Percentiles rank a stretch among this genome's conserved stretches.
Conservation (phyloP, 2,797 vertebrate genomes). For the Monodelphis domestica region DNA sequence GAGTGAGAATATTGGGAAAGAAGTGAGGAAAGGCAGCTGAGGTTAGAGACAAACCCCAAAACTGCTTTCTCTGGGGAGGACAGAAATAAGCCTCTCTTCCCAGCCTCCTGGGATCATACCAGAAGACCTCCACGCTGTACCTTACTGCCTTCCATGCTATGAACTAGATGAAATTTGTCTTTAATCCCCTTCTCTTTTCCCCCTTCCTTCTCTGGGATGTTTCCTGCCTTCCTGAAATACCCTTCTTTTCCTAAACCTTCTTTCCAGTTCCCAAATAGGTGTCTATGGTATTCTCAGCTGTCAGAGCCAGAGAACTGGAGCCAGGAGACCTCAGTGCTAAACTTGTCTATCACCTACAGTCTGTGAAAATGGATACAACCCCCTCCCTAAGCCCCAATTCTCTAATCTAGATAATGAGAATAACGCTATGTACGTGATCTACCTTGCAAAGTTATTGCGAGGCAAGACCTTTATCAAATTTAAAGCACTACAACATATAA, state of each 20-base stretch:
- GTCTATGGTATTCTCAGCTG: neutral
- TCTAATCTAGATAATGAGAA: neutral
- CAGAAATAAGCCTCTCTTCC: neutral
- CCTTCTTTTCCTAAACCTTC: neutral
- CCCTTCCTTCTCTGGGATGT: neutral
- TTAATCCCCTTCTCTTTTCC: neutral
- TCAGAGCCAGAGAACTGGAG: neutral
- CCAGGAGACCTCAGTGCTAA: neutral
- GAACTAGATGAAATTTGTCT: neutral
- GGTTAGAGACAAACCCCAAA: neutral
- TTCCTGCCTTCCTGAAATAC: neutral
- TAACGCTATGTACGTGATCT: neutral
- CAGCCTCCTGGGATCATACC: neutral
- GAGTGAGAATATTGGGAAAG: neutral
- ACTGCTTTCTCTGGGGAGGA: neutral
- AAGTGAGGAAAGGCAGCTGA: neutral
- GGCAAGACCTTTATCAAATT: neutral
- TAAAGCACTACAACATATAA: neutral
- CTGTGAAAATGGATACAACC: neutral
- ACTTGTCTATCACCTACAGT: neutral
- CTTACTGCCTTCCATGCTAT: neutral
- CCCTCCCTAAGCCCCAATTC: too few species aligned
- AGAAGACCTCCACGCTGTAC: neutral
- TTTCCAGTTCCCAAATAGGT: neutral
- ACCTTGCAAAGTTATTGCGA: neutral